phyloP scores from a whole-genome alignment of 2,797 vertebrate species.

The Enteromius afrohamiltoni region DNA sequence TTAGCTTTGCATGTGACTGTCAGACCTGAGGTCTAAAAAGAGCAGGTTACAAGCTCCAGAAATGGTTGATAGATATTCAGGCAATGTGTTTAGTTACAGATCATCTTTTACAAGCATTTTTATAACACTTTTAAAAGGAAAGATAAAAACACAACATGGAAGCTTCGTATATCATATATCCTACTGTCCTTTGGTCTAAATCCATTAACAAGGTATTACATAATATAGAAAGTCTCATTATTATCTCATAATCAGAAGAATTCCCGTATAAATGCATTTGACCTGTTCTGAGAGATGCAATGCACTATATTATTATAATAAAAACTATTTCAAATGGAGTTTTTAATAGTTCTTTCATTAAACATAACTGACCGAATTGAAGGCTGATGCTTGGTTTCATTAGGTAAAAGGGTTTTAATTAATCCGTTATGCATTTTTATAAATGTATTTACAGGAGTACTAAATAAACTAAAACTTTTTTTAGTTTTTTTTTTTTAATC shows the following conservation, averaged over 20 bases:
- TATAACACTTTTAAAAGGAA: slow-evolving; percentile 6
- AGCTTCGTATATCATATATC: slow-evolving; percentile 25
- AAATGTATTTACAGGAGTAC: background rate
- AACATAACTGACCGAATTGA: background rate
- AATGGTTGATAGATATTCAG: slow-evolving; percentile 13
- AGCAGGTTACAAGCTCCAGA: slow-evolving; percentile 12
- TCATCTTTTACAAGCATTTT: slow-evolving; percentile 55
- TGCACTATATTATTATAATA: background rate
- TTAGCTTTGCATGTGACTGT: background rate
- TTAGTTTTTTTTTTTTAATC: background rate
- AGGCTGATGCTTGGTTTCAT: background rate
- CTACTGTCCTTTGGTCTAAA: slow-evolving; percentile 8
- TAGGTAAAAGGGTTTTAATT: background rate
- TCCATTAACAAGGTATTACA: background rate
- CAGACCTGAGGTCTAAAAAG: slow-evolving; percentile 1
- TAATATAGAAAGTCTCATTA: background rate
- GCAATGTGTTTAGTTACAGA: slow-evolving; percentile 37
- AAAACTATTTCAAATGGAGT: background rate
- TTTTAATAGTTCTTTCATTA: background rate
- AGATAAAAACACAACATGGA: slow-evolving; percentile 21
- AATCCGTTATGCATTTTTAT: background rate
- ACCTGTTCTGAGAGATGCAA: background rate
- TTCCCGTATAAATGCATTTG: background rate
- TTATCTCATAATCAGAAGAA: background rate
- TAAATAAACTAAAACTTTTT: background rate